Evolutionary conservation across 2,113 vertebrate species (phyloP).

Genomic region (Hemicordylus capensis): DNA sequence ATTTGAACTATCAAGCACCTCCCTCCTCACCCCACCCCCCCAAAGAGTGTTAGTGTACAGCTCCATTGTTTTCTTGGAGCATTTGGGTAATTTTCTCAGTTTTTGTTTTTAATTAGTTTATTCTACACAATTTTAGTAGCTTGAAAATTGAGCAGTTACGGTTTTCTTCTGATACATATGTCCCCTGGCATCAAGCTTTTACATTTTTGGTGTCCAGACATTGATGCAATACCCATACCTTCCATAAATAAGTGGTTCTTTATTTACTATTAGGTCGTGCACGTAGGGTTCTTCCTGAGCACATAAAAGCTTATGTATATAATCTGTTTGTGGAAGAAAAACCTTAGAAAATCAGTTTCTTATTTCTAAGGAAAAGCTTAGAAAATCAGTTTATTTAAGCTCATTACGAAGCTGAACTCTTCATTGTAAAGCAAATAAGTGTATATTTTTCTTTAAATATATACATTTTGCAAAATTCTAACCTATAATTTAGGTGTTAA

Average conservation of each 20-base stretch:
- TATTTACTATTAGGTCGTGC: constrained; percentile 17
- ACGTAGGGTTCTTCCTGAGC: not conserved
- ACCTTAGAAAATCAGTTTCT: constrained; percentile 11
- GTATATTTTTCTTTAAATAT: not conserved
- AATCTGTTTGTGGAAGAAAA: constrained; percentile 35
- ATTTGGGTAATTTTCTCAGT: constrained; percentile 44
- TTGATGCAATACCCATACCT: constrained; percentile 65
- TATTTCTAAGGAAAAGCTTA: constrained; percentile 36
- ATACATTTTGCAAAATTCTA: not conserved
- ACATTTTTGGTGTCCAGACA: constrained; percentile 74
- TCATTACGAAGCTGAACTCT: not conserved
- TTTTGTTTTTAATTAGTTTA: constrained; percentile 63
- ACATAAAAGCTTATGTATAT: not conserved
- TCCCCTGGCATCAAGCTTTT: constrained; percentile 60
- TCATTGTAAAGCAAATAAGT: not conserved
- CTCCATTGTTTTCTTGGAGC: constrained; percentile 63
- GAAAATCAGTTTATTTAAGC: constrained; percentile 20
- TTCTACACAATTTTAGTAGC: constrained; percentile 50
- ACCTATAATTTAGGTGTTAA: not conserved
- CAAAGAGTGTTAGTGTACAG: constrained; percentile 27
- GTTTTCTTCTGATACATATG: constrained; percentile 60
- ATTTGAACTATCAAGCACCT: constrained; percentile 42
- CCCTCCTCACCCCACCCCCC: not conserved
- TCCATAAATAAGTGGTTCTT: constrained; percentile 49
- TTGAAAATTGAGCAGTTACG: constrained; percentile 47